A percentile compares a stretch with the other conserved stretches of the same genome.
Conservation (phyloP, 1,140 invertebrate species). For the Littorina saxatilis region DNA sequence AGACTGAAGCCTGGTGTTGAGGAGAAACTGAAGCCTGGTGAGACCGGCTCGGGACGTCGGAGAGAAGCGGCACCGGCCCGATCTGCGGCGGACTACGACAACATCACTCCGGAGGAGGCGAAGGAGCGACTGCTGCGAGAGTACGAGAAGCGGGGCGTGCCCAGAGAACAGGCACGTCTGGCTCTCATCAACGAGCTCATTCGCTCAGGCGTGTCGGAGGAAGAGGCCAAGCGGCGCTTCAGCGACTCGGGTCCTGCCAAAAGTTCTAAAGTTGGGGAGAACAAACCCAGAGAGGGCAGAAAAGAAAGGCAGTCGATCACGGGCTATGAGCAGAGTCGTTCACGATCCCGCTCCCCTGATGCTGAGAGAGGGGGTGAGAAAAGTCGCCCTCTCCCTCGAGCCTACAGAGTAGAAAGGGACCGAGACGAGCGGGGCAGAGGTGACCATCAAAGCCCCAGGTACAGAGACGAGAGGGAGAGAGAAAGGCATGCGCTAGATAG, state of each 20-base stretch:
- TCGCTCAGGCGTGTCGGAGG: slow-evolving; percentile 3
- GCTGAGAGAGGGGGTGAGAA: no score
- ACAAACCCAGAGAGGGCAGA: not conserved
- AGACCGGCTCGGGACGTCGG: no score
- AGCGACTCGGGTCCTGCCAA: not conserved
- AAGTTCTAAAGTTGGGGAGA: not conserved
- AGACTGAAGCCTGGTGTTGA: no score
- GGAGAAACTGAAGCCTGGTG: no score
- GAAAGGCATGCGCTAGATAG: not conserved
- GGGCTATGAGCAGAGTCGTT: not conserved
- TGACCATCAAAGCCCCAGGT: no score
- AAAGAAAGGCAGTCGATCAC: not conserved
- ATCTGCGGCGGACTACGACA: not conserved
- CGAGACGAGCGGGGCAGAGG: no score
- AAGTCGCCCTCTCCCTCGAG: no score
- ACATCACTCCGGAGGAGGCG: slow-evolving; percentile 25
- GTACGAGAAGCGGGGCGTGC: slow-evolving; percentile 19
- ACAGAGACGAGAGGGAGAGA: not conserved
- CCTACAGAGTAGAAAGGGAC: no score
- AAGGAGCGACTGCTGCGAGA: slow-evolving; percentile 28
- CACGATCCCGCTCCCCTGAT: not conserved
- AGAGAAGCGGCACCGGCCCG: not conserved
- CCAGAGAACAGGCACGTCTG: slow-evolving; percentile 30
- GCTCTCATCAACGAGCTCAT: slow-evolving; percentile 28
- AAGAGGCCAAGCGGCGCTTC: slow-evolving; percentile 28